phyloP scores from a whole-genome alignment of 2,888 invertebrate species.

The Onthophagus sagittarius region DNA sequence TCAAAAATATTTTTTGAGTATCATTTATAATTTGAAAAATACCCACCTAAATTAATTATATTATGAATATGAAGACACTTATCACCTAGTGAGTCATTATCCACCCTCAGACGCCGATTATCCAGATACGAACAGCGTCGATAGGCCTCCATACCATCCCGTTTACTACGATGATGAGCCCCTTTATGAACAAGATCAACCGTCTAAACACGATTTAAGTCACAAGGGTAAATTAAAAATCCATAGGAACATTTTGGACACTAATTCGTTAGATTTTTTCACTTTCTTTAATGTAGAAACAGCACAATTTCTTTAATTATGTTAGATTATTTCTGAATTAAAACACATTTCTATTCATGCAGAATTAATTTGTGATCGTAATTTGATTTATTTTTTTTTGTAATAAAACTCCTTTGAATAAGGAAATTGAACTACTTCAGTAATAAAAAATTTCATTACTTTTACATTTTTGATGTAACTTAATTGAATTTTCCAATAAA shows the following conservation, averaged over 20 bases:
- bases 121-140: slow-evolving; percentile 44
- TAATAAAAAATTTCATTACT: not conserved
- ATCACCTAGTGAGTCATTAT: slow-evolving; percentile 48
- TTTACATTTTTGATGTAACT: not conserved
- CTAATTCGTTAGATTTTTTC: not conserved
- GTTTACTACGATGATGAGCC: slow-evolving; percentile 33
- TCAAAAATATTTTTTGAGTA: not conserved
- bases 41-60: not conserved
- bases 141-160: slow-evolving; percentile 39
- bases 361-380: too few relatives aligned
- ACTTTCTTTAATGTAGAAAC: not conserved
- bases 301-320: not conserved
- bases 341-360: too few relatives aligned
- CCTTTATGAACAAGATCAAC: slow-evolving; percentile 29
- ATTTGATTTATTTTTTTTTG: too few relatives aligned
- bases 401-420: too few relatives aligned
- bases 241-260: not conserved
- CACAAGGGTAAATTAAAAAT: slow-evolving; percentile 30
- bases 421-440: too few relatives aligned
- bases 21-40: too few relatives aligned
- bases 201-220: slow-evolving; percentile 27
- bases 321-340: too few relatives aligned
- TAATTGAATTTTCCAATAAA: not conserved
- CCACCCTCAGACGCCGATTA: slow-evolving; percentile 40
- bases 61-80: slow-evolving; percentile 38